Evolutionary conservation across 2,113 vertebrate genomes (phyloP).

Genomic region (Odocoileus hemionus): DNA sequence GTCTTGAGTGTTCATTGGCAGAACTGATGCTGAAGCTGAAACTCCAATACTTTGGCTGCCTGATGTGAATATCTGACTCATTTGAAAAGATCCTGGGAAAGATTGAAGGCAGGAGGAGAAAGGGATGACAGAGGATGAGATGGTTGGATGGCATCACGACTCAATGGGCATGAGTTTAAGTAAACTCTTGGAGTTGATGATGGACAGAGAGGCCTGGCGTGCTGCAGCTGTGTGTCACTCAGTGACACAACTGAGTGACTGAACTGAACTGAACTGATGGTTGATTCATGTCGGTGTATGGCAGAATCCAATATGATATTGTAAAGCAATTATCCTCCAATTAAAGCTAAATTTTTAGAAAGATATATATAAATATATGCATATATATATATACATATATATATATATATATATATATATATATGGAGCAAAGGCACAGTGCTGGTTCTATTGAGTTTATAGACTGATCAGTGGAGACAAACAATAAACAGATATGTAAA

Average conservation of each 20-base stretch:
- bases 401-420: background rate
- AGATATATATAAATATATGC: no score
- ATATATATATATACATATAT: no score
- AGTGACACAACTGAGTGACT: background rate
- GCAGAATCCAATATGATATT: background rate
- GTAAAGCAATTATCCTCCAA: background rate
- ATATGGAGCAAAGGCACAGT: background rate
- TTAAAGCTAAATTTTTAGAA: background rate
- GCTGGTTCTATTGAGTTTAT: background rate
- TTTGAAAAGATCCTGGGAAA: background rate
- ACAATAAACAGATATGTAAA: background rate
- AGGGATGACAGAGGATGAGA: accelerated
- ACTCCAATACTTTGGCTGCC: background rate
- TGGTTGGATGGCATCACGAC: background rate
- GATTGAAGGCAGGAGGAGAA: background rate
- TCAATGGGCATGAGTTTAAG: background rate
- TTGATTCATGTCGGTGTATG: background rate
- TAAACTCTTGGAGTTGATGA: background rate
- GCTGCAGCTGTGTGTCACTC: no score
- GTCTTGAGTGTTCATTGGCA: background rate
- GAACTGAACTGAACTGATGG: background rate
- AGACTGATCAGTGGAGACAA: background rate
- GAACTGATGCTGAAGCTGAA: background rate
- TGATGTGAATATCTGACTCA: background rate
- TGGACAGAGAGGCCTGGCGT: background rate